Evolutionary conservation across 1,140 invertebrate species (phyloP).

Genomic region (Papilio helenus): DNA sequence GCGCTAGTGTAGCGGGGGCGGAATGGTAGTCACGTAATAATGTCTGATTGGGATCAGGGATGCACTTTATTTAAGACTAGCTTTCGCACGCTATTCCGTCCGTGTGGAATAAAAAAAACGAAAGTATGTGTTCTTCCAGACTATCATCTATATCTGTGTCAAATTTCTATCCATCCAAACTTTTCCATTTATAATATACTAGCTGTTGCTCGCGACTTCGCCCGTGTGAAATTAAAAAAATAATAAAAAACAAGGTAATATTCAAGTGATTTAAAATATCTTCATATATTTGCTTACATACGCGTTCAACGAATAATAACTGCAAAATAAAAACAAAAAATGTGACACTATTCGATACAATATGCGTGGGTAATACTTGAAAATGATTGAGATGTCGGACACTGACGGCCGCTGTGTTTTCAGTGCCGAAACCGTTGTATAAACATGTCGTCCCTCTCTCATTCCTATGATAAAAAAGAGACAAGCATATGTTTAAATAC

Average conservation of each 20-base stretch:
- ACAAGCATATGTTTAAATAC: neutral
- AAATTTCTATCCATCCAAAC: too few species aligned
- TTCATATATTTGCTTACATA: neutral
- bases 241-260: too few species aligned
- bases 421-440: neutral
- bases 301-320: neutral
- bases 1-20: constrained; percentile 25
- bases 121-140: too few species aligned
- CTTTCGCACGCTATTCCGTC: too few species aligned
- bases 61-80: neutral
- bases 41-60: neutral
- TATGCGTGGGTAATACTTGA: constrained; percentile 17
- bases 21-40: neutral
- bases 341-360: neutral
- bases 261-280: too few species aligned
- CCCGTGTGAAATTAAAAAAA: too few species aligned
- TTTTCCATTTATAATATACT: too few species aligned
- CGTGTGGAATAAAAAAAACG: too few species aligned
- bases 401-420: neutral
- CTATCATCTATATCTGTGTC: too few species aligned
- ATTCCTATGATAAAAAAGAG: neutral
- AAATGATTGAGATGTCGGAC: neutral
- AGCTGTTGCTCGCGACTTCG: too few species aligned
- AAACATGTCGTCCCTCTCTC: neutral
- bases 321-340: constrained; percentile 3